Evolutionary conservation across 2,113 vertebrate genomes (phyloP).

Genomic region (Passerina amoena): DNA sequence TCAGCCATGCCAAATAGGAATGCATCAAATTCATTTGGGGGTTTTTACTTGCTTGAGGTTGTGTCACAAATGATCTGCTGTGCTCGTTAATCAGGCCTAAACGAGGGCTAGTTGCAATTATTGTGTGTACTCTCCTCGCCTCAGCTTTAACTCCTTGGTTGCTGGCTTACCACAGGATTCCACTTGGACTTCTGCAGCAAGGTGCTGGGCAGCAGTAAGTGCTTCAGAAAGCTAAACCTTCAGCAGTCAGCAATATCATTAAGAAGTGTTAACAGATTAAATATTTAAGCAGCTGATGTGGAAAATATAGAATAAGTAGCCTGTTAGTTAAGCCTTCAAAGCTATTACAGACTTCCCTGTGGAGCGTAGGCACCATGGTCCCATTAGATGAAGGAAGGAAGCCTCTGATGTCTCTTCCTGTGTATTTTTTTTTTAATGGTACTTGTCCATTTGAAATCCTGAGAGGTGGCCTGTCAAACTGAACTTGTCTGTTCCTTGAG

Average conservation of each 20-base stretch:
- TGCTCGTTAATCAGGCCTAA: neutral
- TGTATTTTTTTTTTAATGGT: neutral
- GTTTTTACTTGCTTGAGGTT: neutral
- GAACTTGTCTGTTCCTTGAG: neutral
- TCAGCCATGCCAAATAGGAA: neutral
- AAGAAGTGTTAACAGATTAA: neutral
- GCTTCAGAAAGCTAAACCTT: neutral
- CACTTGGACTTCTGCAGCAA: neutral
- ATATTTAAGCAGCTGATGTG: neutral
- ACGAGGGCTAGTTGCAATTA: neutral
- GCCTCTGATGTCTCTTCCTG: neutral
- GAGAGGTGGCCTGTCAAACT: neutral
- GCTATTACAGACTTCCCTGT: neutral
- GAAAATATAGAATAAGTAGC: neutral
- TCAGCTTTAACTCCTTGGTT: neutral
- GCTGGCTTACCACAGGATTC: neutral
- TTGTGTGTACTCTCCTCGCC: neutral
- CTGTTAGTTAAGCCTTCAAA: constrained; percentile 1
- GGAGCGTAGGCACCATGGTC: neutral
- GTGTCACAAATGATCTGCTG: neutral
- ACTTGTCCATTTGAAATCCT: neutral
- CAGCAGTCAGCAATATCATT: neutral
- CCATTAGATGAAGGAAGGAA: neutral
- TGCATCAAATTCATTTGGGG: neutral
- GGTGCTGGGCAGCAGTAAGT: neutral